Base-by-base conservation (phyloP, 2,888 invertebrate genomes). In the Lypha dubia region DNA sequence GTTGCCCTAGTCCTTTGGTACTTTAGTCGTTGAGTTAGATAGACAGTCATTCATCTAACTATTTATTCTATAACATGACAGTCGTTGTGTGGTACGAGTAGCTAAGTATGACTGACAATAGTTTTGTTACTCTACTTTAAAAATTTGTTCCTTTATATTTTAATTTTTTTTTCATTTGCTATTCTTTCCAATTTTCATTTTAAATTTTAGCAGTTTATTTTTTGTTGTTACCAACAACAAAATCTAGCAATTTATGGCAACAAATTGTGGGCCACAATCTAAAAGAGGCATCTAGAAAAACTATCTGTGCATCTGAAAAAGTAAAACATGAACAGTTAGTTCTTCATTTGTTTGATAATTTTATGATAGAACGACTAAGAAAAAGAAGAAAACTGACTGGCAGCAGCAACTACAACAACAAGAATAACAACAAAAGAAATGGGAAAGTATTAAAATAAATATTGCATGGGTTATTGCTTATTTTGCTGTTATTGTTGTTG, bases 261-360 rank as follows among this genome's bases (percentile, higher is more conserved):
- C 22, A 58, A 41, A 1, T 67, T 58, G 32, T 62, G 44, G 15
- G 22, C 6, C 20, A 46, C 70, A 81, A 81, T 76, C 81, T 70
- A 56, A 76, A 81, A 58, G 75, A 76, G 75, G 35, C 81, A 81
- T 81, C 75, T 63, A 56, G 56, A 67, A 65, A 49, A 56, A 76
- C 38, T 76, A 76, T 82, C 81, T 76, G 63, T 75, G 62, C 75
- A 81, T 81, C 80, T 56, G 65, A 67, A 67, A 67, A 49, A 73
- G 77, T 76, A 73, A 79, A 73, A 80, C 73, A 77, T 84, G 81
- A 81, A 81, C 70, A 81, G n/a, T n/a, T n/a, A n/a, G n/a, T n/a
- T n/a, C n/a, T n/a, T n/a, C n/a, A 67, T 84, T 84, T 51, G 67
- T 81, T 81, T 79, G 77, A 84, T 84, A 81, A 84, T 81, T 74